A percentile compares a stretch with the other conserved stretches of the same genome.
Evolutionary conservation across 2,888 invertebrate genomes (phyloP).

Genomic region (Drosophila prolongata): DNA sequence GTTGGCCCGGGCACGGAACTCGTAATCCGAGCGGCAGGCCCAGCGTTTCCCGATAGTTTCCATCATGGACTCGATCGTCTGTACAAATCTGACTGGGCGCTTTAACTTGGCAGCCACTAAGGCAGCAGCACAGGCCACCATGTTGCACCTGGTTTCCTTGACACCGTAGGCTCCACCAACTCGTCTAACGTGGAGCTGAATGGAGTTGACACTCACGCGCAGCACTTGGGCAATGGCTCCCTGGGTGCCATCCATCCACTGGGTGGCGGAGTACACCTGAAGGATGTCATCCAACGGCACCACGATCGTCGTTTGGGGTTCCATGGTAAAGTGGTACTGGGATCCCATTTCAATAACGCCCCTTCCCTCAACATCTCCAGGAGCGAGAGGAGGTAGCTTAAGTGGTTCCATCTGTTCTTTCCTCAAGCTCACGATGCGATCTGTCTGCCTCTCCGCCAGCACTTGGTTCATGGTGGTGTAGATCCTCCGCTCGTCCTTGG

Average conservation of each 20-base stretch:
- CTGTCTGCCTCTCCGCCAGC: constrained; percentile 73
- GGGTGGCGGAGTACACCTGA: constrained; percentile 88
- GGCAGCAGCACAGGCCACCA: constrained; percentile 88
- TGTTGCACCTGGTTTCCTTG: constrained; percentile 88
- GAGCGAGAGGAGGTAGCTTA: constrained; percentile 2
- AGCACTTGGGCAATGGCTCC: constrained; percentile 86
- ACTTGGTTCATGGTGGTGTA: constrained; percentile 85
- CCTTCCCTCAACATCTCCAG: constrained; percentile 58
- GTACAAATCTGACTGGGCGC: constrained; percentile 89
- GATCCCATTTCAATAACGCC: constrained; percentile 87
- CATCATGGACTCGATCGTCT: constrained; percentile 91
- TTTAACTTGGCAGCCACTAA: constrained; percentile 87
- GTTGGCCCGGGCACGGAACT: constrained; percentile 87
- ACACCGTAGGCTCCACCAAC: constrained; percentile 93
- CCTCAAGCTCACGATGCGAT: constrained; percentile 56
- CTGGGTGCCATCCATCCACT: constrained; percentile 88
- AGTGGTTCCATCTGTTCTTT: constrained; percentile 3
- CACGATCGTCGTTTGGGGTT: constrained; percentile 88
- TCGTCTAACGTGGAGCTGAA: constrained; percentile 89
- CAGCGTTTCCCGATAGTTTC: constrained; percentile 88
- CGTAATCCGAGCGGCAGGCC: constrained; percentile 87
- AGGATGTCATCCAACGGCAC: constrained; percentile 89
- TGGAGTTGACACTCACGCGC: constrained; percentile 87
- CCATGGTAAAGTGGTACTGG: constrained; percentile 92
- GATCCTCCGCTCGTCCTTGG: constrained; percentile 68